These are phyloP conservation scores for Enchytraeus crypticus DNA, from an alignment of 2,888 invertebrate species.

Conservation along the genomic window DNA sequence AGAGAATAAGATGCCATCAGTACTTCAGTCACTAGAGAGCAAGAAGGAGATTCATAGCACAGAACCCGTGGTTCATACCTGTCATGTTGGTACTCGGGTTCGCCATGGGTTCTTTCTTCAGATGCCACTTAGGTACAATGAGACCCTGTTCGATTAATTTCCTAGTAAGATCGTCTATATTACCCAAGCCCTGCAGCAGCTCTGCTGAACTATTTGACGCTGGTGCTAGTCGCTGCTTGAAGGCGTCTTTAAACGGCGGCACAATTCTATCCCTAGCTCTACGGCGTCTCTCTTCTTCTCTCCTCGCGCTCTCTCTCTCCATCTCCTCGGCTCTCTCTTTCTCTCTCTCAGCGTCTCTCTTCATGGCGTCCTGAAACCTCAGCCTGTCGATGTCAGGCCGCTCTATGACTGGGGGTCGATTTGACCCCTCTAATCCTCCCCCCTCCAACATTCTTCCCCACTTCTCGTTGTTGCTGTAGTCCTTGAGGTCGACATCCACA, in stretches of 20 bases:
- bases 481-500: background rate
- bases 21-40: no score
- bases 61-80: no score
- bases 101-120: constrained; percentile 1
- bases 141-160: constrained; percentile 9
- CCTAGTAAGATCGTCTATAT: constrained; percentile 4
- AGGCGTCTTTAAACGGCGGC: constrained; percentile 13
- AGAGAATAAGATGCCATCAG: no score
- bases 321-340: constrained; percentile 5
- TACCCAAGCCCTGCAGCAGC: no score
- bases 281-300: constrained; percentile 4
- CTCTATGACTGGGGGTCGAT: constrained; percentile 12
- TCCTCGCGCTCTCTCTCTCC: background rate
- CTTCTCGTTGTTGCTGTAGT: background rate
- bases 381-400: constrained; percentile 15
- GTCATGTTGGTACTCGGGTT: background rate
- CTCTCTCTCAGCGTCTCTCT: constrained; percentile 21
- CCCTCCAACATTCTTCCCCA: constrained; percentile 1
- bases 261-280: constrained; percentile 5
- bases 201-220: background rate
- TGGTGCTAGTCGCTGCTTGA: background rate
- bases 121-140: constrained; percentile 15
- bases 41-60: no score
- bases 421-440: background rate
- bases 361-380: constrained; percentile 17